These are phyloP conservation scores for Epinephelus coioides DNA, from an alignment of 2,797 vertebrate species.

Conservation along the genomic window DNA sequence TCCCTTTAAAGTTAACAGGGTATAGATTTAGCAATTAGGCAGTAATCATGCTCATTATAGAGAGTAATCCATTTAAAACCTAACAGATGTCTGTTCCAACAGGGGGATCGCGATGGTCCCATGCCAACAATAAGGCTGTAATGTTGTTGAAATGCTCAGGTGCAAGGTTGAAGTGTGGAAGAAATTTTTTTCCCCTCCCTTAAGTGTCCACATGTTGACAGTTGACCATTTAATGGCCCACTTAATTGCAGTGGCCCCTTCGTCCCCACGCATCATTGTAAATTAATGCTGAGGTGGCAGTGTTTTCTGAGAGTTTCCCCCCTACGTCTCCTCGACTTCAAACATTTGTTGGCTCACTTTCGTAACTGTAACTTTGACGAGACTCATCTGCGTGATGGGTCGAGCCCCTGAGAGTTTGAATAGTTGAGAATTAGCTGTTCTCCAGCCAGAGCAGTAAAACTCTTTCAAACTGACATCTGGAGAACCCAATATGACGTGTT, in stretches of 20 bases:
- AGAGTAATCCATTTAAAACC: slow-evolving; percentile 89
- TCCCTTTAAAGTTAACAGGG: slow-evolving; percentile 88
- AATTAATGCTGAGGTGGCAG: slow-evolving; percentile 78
- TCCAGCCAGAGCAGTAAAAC: slow-evolving; percentile 50
- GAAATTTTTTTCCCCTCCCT: slow-evolving; percentile 63
- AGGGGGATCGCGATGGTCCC: slow-evolving; percentile 75
- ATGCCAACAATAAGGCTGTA: slow-evolving; percentile 82
- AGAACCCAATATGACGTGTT: slow-evolving; percentile 55
- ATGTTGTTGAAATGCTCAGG: slow-evolving; percentile 87
- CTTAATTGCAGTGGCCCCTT: slow-evolving; percentile 85
- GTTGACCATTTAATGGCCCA: slow-evolving; percentile 87
- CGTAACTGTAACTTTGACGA: slow-evolving; percentile 36
- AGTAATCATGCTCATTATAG: slow-evolving; percentile 89
- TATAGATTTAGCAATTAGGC: slow-evolving; percentile 89
- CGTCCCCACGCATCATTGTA: slow-evolving; percentile 77
- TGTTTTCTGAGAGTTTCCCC: slow-evolving; percentile 33
- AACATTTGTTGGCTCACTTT: slow-evolving; percentile 36
- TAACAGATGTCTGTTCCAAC: slow-evolving; percentile 88
- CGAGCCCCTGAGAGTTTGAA: slow-evolving; percentile 33
- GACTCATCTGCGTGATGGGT: slow-evolving; percentile 36
- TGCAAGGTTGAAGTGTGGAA: slow-evolving; percentile 83
- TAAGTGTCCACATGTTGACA: slow-evolving; percentile 87
- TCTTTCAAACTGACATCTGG: slow-evolving; percentile 60
- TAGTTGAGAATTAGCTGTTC: slow-evolving; percentile 45
- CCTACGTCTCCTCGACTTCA: slow-evolving; percentile 28